Base-by-base conservation (phyloP, 2,888 invertebrate genomes). In the Phorcus lineatus region DNA sequence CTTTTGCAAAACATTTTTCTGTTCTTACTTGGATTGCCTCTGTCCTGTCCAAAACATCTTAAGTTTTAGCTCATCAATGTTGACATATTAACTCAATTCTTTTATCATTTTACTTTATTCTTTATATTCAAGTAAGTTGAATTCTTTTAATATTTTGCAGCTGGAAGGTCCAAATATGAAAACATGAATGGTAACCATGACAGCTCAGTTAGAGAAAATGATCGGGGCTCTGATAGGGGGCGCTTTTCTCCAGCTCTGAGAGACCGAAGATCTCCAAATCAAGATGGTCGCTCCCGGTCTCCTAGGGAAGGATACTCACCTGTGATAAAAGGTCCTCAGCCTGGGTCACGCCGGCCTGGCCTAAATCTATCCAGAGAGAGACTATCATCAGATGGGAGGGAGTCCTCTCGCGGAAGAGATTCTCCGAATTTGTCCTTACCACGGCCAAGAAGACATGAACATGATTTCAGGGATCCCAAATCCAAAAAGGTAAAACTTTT, bases 361-460 rank as follows among this genome's bases (percentile, higher is more conserved):
- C 40, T 40, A 11, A 40, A 40, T 36, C 11, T 62, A 24, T 62
- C 62, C 19, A 19, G 62, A 28, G 62, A 62, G n/a, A 62, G 87
- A 67, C 57, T 88, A 24, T 87, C 87, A 57, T 85, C 85, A 36
- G 83, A 86, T 67, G 86, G 85, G 55, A 82, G 85, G 62, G 79
- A 79, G 54, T 52, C 81, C 0, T 75, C 76, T 11, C 83, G 87
- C 31, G 85, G 84, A 52, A 79, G 81, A 52, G 86, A 88, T 17
- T 80, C 84, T 22, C 85, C 83, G 54, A 86, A 83, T 28, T 79
- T 85, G n/a, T 83, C 80, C 47, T 66, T 83, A 28, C 81, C 81
- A 9, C 85, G 90, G 22, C 89, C 90, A 19, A 84, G 86, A 11
- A 81, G 88, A 52, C 89, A 89, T 79, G 86, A 86, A 54, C 88